Percentiles rank a stretch among this genome's conserved stretches.
Conservation (phyloP, 2,888 invertebrate species). For the Alviniconcha strummeri region DNA sequence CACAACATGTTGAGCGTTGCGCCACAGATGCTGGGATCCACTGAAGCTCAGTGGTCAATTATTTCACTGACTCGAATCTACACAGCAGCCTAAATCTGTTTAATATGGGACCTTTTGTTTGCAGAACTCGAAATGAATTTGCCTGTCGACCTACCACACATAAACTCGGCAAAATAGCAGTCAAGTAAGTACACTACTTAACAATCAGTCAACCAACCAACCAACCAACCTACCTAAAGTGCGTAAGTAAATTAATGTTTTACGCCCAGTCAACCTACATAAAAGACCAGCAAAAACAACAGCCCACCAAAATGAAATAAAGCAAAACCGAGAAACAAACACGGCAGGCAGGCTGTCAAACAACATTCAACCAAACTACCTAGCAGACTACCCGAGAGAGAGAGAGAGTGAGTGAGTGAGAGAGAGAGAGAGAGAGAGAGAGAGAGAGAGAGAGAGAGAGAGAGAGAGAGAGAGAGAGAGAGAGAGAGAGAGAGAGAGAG, state of each 20-base stretch:
- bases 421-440: not conserved
- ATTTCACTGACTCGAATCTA: not conserved
- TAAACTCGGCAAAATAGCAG: not conserved
- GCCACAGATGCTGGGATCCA: no score
- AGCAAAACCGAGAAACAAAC: not conserved
- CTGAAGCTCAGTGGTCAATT: not conserved
- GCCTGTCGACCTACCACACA: not conserved
- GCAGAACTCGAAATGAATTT: not conserved
- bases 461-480: not conserved
- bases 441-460: not conserved
- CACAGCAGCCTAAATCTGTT: not conserved
- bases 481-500: not conserved
- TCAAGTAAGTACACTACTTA: no score
- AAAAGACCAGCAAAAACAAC: not conserved
- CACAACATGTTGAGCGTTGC: not conserved
- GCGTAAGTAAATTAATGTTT: not conserved
- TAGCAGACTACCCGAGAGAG: not conserved
- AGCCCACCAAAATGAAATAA: not conserved
- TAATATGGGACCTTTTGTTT: not conserved
- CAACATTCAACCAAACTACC: no score
- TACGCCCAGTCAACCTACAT: not conserved
- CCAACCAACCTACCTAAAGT: not conserved
- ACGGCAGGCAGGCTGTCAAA: no score
- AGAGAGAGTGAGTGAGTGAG: not conserved
- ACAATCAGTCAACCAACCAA: no score